phyloP scores from a whole-genome alignment of 2,888 invertebrate species.

The Drosophila gaucha region DNA sequence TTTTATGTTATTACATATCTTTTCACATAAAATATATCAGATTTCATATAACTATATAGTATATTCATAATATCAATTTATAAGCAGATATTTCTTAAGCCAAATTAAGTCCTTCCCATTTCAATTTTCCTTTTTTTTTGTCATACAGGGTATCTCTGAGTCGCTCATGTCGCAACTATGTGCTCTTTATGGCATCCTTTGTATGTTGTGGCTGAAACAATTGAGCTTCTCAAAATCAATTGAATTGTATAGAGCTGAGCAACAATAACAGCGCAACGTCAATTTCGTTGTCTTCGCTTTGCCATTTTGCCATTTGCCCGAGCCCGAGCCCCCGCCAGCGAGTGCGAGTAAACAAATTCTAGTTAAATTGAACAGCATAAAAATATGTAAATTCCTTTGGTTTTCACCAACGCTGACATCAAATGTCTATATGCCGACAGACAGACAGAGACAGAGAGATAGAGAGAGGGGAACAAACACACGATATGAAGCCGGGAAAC shows the following conservation, averaged over 20 bases:
- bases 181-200: neutral
- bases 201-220: slow-evolving; percentile 11
- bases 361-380: slow-evolving; percentile 52
- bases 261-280: slow-evolving; percentile 19
- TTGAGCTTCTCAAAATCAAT: slow-evolving; percentile 54
- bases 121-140: too few species aligned
- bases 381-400: slow-evolving; percentile 62
- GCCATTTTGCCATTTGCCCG: slow-evolving; percentile 8
- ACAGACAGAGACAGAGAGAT: neutral
- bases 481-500: slow-evolving; percentile 27
- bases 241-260: slow-evolving; percentile 40
- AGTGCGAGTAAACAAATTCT: slow-evolving; percentile 38
- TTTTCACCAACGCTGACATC: slow-evolving; percentile 23
- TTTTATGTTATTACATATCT: too few species aligned
- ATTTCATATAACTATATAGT: too few species aligned
- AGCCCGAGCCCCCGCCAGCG: neutral
- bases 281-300: slow-evolving; percentile 6
- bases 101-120: too few species aligned
- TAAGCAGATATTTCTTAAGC: too few species aligned
- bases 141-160: neutral
- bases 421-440: slow-evolving; percentile 25
- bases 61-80: too few species aligned
- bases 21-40: too few species aligned
- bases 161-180: neutral
- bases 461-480: neutral